These are phyloP conservation scores for Leistus spinibarbis DNA, from an alignment of 2,888 invertebrate genomes.

Conservation along the genomic window DNA sequence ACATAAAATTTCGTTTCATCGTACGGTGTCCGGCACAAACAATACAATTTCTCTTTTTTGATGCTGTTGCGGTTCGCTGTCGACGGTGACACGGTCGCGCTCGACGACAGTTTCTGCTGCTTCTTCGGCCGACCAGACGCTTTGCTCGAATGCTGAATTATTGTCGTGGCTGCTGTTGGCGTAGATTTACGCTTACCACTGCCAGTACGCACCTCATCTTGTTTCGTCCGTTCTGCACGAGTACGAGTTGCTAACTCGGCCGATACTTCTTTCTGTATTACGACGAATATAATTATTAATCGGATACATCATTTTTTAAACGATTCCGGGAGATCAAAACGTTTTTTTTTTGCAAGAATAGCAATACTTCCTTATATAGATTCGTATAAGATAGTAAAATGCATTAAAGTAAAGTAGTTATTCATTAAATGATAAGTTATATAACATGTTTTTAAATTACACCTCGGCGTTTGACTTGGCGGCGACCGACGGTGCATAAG, in stretches of 20 bases:
- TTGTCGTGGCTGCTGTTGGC: slow-evolving; percentile 55
- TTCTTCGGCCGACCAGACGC: slow-evolving; percentile 53
- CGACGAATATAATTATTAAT: no score
- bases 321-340: no score
- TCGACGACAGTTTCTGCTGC: slow-evolving; percentile 51
- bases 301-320: no score
- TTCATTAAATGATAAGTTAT: no score
- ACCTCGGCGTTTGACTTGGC: no score
- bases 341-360: no score
- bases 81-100: slow-evolving; percentile 48
- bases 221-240: slow-evolving; percentile 73
- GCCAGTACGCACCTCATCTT: slow-evolving; percentile 70
- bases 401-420: no score
- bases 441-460: no score
- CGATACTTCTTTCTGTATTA: slow-evolving; percentile 72
- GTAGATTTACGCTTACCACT: slow-evolving; percentile 63
- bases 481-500: no score
- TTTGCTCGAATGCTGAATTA: slow-evolving; percentile 50
- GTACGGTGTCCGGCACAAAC: slow-evolving; percentile 92
- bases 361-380: no score
- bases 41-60: slow-evolving; percentile 84
- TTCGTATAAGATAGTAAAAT: no score
- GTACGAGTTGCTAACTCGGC: slow-evolving; percentile 73
- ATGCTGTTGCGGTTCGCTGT: slow-evolving; percentile 48
- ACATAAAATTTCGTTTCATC: slow-evolving; percentile 98